A percentile compares a stretch with the other conserved stretches of the same genome.
phyloP scores from a whole-genome alignment of 2,888 invertebrate species.

The Latrodectus hesperus region DNA sequence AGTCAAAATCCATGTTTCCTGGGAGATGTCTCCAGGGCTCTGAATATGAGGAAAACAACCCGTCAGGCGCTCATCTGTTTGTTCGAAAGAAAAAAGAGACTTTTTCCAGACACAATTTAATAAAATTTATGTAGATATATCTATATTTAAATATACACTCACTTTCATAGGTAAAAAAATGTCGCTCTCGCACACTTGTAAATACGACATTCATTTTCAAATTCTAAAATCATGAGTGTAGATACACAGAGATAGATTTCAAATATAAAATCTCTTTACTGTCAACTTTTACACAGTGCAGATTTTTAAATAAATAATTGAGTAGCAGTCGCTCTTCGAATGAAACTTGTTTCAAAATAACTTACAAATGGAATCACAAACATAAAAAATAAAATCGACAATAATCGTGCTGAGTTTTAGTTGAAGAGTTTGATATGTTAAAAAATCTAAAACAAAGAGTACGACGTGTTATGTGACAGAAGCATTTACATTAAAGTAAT shows the following conservation, averaged over 20 bases:
- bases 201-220: neutral
- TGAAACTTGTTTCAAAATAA: too few species aligned
- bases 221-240: neutral
- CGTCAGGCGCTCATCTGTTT: constrained; percentile 19
- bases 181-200: neutral
- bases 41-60: neutral
- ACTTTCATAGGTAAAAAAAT: neutral
- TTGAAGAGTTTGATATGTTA: too few species aligned
- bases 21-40: constrained; percentile 15
- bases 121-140: neutral
- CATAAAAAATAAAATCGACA: too few species aligned
- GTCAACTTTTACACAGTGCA: neutral
- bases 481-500: too few species aligned
- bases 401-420: too few species aligned
- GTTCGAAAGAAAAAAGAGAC: constrained; percentile 54
- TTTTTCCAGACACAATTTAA: neutral
- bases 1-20: neutral
- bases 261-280: neutral
- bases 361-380: too few species aligned
- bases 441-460: too few species aligned
- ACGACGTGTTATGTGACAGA: too few species aligned
- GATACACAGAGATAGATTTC: neutral
- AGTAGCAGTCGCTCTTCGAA: too few species aligned
- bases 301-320: neutral
- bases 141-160: neutral